Base-by-base conservation (phyloP, 2,797 vertebrate species). In the Gymnothorax javanicus region DNA sequence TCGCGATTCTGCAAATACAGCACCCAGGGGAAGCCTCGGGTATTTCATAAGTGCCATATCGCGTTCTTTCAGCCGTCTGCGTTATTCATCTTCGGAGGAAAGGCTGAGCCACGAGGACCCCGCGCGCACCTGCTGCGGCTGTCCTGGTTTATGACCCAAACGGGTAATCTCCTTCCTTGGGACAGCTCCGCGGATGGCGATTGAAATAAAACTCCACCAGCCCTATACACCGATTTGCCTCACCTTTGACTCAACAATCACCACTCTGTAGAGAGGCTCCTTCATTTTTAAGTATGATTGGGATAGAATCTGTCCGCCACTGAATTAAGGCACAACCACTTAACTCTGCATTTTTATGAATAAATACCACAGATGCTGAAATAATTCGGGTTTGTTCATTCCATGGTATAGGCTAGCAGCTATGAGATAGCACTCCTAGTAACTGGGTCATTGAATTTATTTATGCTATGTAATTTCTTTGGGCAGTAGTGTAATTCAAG, bases 381-480 rank as follows among this genome's bases (percentile, higher is more conserved):
- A 7, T 77, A 77, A 77, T 75, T 43, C 27, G 1, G 27, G 3
- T 52, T 43, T 50, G 43, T 79, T 43, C 54, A 79, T 79, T 79
- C 17, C 50, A 7, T 43, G 6, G 43, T 23, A 7, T 81, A 54
- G 77, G 5, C 20, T 52, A 50, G 73, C 52, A 15, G 56, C 52
- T 52, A 81, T 81, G 7, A 54, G 75, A 52, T 4, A 79, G 33
- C 75, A 52, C 20, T 23, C 52, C 77, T 23, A 11, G 52, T 81
- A 81, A 81, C 50, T 81, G 77, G 50, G 77, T 81, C 56, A 81
- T 54, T 81, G 77, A 81, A 81, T 81, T 81, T 23, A 20, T 81
- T 81, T 7, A 56, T n/a, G 56, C 77, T 77, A 81, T 54, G 56
- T 81, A 56, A n/a, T 81, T 81, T 81, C 75, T 81, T 81, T 81